A percentile compares a stretch with the other conserved stretches of the same genome.
Evolutionary conservation across 2,888 invertebrate species (phyloP).

Genomic region (Dyspetes luteomarginatus): DNA sequence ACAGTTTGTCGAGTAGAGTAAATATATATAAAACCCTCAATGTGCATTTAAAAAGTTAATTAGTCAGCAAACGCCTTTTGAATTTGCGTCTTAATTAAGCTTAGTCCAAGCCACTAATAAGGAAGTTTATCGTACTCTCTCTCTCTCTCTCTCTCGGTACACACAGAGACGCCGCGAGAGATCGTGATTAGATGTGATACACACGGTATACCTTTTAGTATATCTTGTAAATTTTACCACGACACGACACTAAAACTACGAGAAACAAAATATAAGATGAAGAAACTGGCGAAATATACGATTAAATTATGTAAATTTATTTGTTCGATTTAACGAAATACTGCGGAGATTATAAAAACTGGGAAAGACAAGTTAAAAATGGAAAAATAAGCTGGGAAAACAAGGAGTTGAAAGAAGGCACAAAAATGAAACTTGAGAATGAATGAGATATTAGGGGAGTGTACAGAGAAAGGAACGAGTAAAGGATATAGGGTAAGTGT

Average conservation of each 20-base stretch:
- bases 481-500: too few species aligned
- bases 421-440: too few species aligned
- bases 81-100: slow-evolving; percentile 54
- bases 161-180: neutral
- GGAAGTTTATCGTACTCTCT: slow-evolving; percentile 44
- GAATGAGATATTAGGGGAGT: too few species aligned
- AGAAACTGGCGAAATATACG: neutral
- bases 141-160: neutral
- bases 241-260: neutral
- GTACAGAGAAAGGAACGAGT: too few species aligned
- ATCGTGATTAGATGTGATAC: slow-evolving; percentile 2
- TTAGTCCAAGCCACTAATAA: slow-evolving; percentile 49
- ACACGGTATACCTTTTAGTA: slow-evolving; percentile 7
- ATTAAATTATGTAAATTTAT: too few species aligned
- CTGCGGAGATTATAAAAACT: too few species aligned
- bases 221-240: slow-evolving; percentile 35
- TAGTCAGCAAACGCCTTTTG: slow-evolving; percentile 32
- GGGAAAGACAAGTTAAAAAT: too few species aligned
- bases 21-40: neutral
- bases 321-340: too few species aligned
- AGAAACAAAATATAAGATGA: slow-evolving; percentile 6
- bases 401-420: too few species aligned
- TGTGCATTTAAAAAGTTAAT: slow-evolving; percentile 32
- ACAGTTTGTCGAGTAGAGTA: slow-evolving; percentile 12
- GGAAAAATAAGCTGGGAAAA: too few species aligned